Base-by-base conservation (phyloP, 2,888 invertebrate genomes). In the Elysia crispata region DNA sequence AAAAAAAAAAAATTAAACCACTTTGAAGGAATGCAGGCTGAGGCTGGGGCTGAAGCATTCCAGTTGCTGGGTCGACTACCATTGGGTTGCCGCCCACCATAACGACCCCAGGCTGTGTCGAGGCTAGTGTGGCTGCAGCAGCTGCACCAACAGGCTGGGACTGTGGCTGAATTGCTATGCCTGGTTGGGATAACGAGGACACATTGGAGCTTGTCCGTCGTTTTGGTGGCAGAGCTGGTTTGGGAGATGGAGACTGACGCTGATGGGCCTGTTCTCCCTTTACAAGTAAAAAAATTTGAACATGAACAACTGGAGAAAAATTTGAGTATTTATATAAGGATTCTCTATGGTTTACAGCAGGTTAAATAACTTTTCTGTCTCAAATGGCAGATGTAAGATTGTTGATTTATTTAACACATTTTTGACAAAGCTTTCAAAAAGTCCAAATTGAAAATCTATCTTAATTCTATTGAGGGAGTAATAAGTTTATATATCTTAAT, bases 21-120 rank as follows among this genome's bases (percentile, higher is more conserved):
- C 88, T 86, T 73, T 88, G 88, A 76, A 89, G 77, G 81, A 89
- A 88, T 25, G 88, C 86, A 33, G 87, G 79, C 41, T 82, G 77
- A 30, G 81, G 77, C 13, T 41, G 41, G 13, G 83, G 78, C 62
- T 81, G 54, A 13, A 25, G 66, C 25, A 66, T 66, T 31, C 28
- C 31, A 11, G 66, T 70, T n/a, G 49, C 70, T n/a, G 50, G 76
- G 23, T 57, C n/a, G 0, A 31, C 54, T 31, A 57, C 64, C 54
- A 75, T 64, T 1, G 73, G 62, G 41, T 28, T 60, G 5, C 60
- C 72, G 15, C 57, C 72, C 78, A 78, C 54, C 28, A 54, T n/a
- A 1, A 49, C 28, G 23, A 28, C 23, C 25, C 41, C 31, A 11
- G 73, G 62, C 33, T 69, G 75, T 1, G 73, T 54, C 13, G n/a